Evolutionary conservation across 2,797 vertebrate genomes (phyloP), one percentile per base, ranked within the genome.

Genomic region (Hyperoplus lanceolatus): DNA sequence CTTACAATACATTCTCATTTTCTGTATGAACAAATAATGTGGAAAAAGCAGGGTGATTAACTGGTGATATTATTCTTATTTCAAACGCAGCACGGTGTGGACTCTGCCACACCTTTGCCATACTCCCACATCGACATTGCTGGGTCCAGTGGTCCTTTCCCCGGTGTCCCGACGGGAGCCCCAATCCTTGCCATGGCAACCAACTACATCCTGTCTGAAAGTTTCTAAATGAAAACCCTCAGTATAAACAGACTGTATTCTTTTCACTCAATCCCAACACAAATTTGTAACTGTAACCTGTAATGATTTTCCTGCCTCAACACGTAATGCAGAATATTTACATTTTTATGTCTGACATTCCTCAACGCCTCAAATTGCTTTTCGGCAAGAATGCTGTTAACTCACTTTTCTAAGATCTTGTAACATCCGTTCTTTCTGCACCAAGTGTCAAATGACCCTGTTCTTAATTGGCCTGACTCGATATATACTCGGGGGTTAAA

Each of bases 91-190:
- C 85, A 94, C 8, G 96, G 96, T 2, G 87, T 96, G 76, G 95
- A 96, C 69, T 96, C 96, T 0, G 60, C 46, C 1, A 45, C 57
- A 0, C 94, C 95, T 71, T 91, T 96, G 80, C 92, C 92, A 0
- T 96, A 95, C 84, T 96, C 96, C 73, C 96, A 96, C 79, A 70
- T 96, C 1, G 96, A 96, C 87, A 96, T 96, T 4, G 95, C 96
- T 2, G 96, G 96, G 46, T 96, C 96, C 70, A 95, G 94, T 4
- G 96, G 96, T 50, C 96, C 96, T 36, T 96, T 96, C 90, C 96
- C 96, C 0, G 95, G 96, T 4, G 90, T 96, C 50, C 96, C 96
- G 10, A 96, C 96, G 0, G 96, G 96, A 58, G 93, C 95, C 0
- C 96, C 96, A n/a, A 91, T 96, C 54, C 48, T 96, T 2, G 93